A percentile compares a stretch with the other conserved stretches of the same genome.
phyloP scores from a whole-genome alignment of 2,113 vertebrate genomes.

The Malurus melanocephalus region DNA sequence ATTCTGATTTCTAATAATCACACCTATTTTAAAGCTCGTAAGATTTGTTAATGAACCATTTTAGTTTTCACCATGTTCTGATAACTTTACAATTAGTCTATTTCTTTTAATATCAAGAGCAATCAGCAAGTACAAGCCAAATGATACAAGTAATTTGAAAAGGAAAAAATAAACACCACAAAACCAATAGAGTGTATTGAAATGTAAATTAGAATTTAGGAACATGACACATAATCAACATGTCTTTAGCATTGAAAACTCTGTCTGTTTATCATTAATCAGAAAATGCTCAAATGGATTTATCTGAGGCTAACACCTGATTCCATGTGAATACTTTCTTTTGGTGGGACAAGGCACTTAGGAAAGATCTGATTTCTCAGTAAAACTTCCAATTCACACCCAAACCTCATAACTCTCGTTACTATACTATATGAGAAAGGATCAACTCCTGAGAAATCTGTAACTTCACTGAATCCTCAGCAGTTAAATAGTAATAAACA shows the following conservation, averaged over 20 bases:
- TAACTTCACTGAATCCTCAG: neutral
- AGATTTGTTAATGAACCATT: neutral
- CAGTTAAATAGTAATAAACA: neutral
- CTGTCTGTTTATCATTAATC: neutral
- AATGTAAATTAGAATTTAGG: neutral
- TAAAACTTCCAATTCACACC: neutral
- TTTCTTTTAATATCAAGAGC: neutral
- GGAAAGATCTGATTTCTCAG: neutral
- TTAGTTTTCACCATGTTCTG: neutral
- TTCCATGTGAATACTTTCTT: neutral
- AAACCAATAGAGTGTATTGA: neutral
- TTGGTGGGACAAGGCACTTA: neutral
- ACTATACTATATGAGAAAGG: neutral
- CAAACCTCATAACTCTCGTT: rapidly evolving
- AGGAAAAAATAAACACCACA: neutral
- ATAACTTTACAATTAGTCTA: neutral
- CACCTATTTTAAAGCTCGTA: neutral
- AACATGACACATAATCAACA: neutral
- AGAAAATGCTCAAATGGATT: neutral
- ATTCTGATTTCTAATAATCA: neutral
- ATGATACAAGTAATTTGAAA: neutral
- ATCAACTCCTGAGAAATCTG: neutral
- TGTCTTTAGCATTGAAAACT: neutral
- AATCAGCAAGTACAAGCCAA: neutral
- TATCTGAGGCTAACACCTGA: neutral